Evolutionary conservation across 2,797 vertebrate genomes (phyloP), one percentile per base, ranked within the genome.

Genomic region (Paguma larvata): DNA sequence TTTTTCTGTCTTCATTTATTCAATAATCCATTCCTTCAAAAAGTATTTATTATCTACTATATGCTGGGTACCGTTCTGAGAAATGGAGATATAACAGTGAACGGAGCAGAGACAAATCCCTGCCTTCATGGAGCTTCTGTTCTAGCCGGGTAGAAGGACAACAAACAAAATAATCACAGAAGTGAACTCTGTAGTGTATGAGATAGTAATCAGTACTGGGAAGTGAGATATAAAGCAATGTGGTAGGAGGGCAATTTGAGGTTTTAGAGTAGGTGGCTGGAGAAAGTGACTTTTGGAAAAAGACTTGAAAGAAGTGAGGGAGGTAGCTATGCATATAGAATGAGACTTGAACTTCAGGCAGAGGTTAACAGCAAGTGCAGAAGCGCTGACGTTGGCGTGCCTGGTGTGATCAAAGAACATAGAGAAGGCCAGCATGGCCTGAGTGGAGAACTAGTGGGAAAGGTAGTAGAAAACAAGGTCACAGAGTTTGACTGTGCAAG

Each of bases 231-330:
- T 19, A 62, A 84, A 87, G 53, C 78, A 86, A 63, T 77, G 18
- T 70, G 56, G 38, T 44, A 72, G 56, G 53, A 84, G n/a, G 48
- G 38, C 44, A 30, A 53, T 63, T 93, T 87, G 83, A 91, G 53
- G 34, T 91, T 93, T 90, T 84, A 88, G 18, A 65, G 63, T n/a
- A 13, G 13, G n/a, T 84, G 30, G 25, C 78, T 65, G 62, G 30
- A 30, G 62, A 94, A 59, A 82, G 56, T 67, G 56, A 94, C 46
- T 87, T 83, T 72, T 91, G 84, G 68, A 65, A 44, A 75, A 91
- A 95, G 56, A 59, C 56, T 86, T 65, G 44, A 87, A 78, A 84
- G 82, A 90, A 83, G 23, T 41, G 32, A 92, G 51, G 18, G 51
- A 72, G 56, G 51, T 75, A 46, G 56, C 56, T 70, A 4, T 48